Evolutionary conservation across 2,113 vertebrate genomes (phyloP).

Genomic region (Hepsetus odoe): DNA sequence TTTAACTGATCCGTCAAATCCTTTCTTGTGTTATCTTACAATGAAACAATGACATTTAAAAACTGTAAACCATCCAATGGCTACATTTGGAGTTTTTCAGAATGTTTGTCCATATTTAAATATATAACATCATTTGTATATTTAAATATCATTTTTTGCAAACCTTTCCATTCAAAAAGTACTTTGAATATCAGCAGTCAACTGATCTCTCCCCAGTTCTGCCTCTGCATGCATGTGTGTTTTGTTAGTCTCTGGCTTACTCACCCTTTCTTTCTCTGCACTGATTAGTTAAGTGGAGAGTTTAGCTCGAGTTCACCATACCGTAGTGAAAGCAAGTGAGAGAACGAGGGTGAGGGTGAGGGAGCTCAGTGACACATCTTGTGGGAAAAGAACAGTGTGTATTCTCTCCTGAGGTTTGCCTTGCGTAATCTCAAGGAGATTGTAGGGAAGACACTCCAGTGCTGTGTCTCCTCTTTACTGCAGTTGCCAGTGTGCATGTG

Average conservation of each 20-base stretch:
- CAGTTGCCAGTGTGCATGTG: constrained; percentile 16
- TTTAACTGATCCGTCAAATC: too few species aligned
- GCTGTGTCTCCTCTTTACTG: constrained; percentile 12
- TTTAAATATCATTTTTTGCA: too few species aligned
- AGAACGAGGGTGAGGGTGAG: constrained; percentile 64
- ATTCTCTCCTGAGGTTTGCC: constrained; percentile 59
- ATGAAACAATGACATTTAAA: too few species aligned
- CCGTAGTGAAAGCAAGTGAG: constrained; percentile 60
- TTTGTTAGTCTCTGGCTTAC: neutral
- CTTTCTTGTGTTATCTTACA: too few species aligned
- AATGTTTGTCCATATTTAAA: too few species aligned
- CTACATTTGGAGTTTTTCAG: too few species aligned
- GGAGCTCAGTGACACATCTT: constrained; percentile 69
- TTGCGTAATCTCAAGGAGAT: constrained; percentile 56
- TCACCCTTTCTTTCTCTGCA: constrained; percentile 10
- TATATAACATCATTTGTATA: too few species aligned
- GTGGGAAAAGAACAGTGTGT: constrained; percentile 78
- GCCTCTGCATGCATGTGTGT: neutral
- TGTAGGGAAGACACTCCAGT: constrained; percentile 39
- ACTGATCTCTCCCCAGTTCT: too few species aligned
- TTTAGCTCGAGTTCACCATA: constrained; percentile 55
- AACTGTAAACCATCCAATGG: too few species aligned
- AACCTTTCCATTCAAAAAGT: too few species aligned
- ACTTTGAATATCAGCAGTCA: too few species aligned
- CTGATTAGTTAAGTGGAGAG: constrained; percentile 66